Evolutionary conservation across 1,140 invertebrate genomes (phyloP), one percentile per base, ranked within the genome.

Genomic region (Apis laboriosa): DNA sequence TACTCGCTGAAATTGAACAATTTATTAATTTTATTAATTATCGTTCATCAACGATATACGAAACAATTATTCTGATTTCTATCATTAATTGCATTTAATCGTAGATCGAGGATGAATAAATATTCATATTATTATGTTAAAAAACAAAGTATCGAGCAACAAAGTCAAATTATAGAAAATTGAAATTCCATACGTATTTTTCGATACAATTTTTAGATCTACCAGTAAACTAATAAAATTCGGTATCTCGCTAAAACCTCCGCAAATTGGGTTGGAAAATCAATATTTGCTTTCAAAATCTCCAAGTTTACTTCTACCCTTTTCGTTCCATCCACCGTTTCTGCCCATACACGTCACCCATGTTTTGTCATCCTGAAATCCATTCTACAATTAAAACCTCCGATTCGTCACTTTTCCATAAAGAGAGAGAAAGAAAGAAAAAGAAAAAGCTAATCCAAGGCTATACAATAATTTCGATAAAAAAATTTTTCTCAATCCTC

Each of bases 241-340:
- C 43, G 49, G 28, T 80, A 73, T 51, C 64, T 78, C 64, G 61
- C 53, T 58, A 78, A 78, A 78, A 60, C 58, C 34, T 49, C 77
- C 68, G 28, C 77, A 80, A 80, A 73, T 73, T 70, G 68, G 56
- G 68, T 80, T 21, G 77, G 58, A 63, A 61, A 61, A 63, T 72
- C 56, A 80, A 80, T 80, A 73, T 80, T 80, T 80, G 53, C 77
- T 80, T 73, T 28, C 9, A 80, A 80, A 80, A 80, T 80, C 77
- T 63, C 68, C 13, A 53, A 55, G 77, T 55, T 80, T 61, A 61
- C 68, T 61, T 73, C 58, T 19, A 55, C 68, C 51, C 24, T 15
- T 73, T 55, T 19, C 76, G 13, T 58, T 24, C 34, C 56, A 9
- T 2, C 34, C 7, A 19, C 17, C 19, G 9, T 15, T 1, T 19